phyloP scores from a whole-genome alignment of 2,113 vertebrate species.

The Scatophagus argus region DNA sequence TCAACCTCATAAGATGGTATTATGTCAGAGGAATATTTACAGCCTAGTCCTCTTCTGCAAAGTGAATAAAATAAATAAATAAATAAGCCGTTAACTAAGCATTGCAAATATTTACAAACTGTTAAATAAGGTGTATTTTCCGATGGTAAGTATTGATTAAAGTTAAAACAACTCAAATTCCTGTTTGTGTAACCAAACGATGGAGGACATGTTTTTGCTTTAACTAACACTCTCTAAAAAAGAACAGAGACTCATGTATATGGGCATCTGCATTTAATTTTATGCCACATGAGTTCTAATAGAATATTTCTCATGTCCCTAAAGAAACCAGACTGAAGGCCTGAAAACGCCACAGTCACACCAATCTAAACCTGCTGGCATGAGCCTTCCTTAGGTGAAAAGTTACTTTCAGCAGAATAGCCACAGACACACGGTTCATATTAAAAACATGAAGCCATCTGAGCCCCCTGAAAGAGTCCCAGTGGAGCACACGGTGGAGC shows the following conservation, averaged over 20 bases:
- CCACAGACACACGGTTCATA: not conserved
- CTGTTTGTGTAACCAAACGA: not conserved
- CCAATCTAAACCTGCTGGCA: not conserved
- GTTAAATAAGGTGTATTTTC: too few relatives aligned
- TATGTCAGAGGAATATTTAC: too few relatives aligned
- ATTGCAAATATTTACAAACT: too few relatives aligned
- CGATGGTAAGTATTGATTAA: not conserved
- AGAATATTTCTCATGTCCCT: not conserved
- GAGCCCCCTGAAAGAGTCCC: not conserved
- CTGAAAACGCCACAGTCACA: not conserved
- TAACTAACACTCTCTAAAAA: not conserved
- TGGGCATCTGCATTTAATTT: not conserved
- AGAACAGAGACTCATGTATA: not conserved
- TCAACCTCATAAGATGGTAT: too few relatives aligned
- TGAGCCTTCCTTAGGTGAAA: not conserved
- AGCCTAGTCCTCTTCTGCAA: too few relatives aligned
- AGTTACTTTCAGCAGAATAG: too few relatives aligned
- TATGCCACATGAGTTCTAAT: conserved; percentile 4
- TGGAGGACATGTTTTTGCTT: not conserved
- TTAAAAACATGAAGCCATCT: not conserved
- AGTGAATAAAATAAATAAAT: too few relatives aligned
- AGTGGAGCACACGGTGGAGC: not conserved
- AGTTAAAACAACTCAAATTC: not conserved
- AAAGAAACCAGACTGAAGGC: not conserved
- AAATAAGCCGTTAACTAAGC: too few relatives aligned